Percentiles rank a stretch among this genome's conserved stretches.
phyloP scores from a whole-genome alignment of 2,797 vertebrate species.

The Lateolabrax maculatus region DNA sequence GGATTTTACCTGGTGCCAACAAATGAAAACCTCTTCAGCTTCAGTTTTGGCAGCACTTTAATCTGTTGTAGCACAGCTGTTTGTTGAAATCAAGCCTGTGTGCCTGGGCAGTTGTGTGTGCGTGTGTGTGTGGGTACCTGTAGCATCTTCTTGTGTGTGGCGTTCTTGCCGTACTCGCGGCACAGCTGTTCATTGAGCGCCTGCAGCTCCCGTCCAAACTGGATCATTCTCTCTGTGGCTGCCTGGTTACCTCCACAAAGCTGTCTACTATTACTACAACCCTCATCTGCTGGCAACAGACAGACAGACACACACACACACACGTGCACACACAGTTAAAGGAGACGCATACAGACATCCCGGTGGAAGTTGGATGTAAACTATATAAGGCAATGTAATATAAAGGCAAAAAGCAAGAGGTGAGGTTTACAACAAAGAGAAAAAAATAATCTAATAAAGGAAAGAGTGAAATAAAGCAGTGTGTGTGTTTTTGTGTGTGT shows the following conservation, averaged over 20 bases:
- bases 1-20: conserved; percentile 29
- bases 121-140: conserved; percentile 85
- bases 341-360: background rate
- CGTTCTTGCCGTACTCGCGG: conserved; percentile 94
- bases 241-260: conserved; percentile 96
- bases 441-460: background rate
- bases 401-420: background rate
- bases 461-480: too few relatives aligned
- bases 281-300: conserved; percentile 85
- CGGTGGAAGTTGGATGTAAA: background rate
- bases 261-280: conserved; percentile 90
- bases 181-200: conserved; percentile 94
- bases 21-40: conserved; percentile 31
- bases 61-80: conserved; percentile 28
- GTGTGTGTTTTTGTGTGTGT: conserved; percentile 13
- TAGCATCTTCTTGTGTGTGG: conserved; percentile 95
- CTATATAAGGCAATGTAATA: background rate
- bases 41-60: conserved; percentile 10
- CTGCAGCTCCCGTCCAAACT: conserved; percentile 97
- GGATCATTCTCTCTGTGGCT: conserved; percentile 97
- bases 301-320: conserved; percentile 20
- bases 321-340: background rate
- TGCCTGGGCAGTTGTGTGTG: background rate
- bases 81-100: conserved; percentile 3
- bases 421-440: background rate